Conservation (phyloP, 1,140 invertebrate genomes). For the Drosophila azteca region DNA sequence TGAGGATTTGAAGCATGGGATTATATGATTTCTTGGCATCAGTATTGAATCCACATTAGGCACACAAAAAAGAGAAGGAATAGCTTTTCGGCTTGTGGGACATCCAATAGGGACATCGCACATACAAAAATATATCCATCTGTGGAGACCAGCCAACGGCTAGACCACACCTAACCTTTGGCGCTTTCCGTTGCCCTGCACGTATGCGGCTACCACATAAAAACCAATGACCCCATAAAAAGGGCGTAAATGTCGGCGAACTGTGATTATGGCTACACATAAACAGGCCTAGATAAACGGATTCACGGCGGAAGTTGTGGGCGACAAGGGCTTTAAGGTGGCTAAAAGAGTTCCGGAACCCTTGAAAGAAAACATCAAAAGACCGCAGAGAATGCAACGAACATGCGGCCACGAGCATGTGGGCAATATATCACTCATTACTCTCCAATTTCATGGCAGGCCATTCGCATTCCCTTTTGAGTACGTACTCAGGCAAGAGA, state of each 20-base stretch:
- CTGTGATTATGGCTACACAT: not conserved
- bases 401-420: too few relatives aligned
- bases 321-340: too few relatives aligned
- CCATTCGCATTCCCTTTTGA: not conserved
- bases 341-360: too few relatives aligned
- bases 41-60: too few relatives aligned
- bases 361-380: too few relatives aligned
- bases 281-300: not conserved
- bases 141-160: slow-evolving; percentile 26
- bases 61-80: too few relatives aligned
- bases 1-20: too few relatives aligned
- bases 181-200: slow-evolving; percentile 32
- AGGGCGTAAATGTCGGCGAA: slow-evolving; percentile 13
- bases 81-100: not conserved
- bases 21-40: too few relatives aligned
- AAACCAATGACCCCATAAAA: slow-evolving; percentile 45
- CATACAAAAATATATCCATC: slow-evolving; percentile 8
- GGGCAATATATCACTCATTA: too few relatives aligned
- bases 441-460: too few relatives aligned
- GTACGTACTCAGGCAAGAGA: slow-evolving; percentile 2
- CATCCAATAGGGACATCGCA: not conserved
- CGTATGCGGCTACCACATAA: slow-evolving; percentile 17
- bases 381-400: too few relatives aligned
- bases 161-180: slow-evolving; percentile 44
- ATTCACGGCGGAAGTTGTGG: too few relatives aligned